These are phyloP conservation scores for Dendrophyllia cribrosa DNA, from an alignment of 64 coral and sea anemone genomes.

Conservation along the genomic window DNA sequence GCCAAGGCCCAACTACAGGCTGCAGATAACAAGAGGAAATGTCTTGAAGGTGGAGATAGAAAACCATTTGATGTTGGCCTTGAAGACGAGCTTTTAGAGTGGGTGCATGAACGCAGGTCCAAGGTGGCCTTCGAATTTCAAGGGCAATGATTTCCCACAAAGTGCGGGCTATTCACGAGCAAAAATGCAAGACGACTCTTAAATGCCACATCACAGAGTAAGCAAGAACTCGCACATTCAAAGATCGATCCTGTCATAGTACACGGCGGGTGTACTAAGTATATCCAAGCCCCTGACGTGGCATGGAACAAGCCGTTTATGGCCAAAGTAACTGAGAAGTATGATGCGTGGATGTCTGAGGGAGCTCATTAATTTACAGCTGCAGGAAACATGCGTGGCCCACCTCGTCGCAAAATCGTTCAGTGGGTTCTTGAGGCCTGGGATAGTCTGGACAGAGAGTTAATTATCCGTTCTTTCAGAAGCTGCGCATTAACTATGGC, in stretches of 20 bases:
- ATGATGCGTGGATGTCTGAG: constrained; percentile 18
- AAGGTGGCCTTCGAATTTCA: constrained; percentile 66
- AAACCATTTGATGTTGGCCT: constrained; percentile 48
- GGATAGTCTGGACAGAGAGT: constrained; percentile 17
- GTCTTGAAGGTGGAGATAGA: constrained; percentile 57
- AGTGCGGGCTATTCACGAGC: constrained; percentile 57
- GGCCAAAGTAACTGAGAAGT: constrained; percentile 37
- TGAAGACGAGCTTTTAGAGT: constrained; percentile 51
- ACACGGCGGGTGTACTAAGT: constrained; percentile 24
- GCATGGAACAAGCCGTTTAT: constrained; percentile 33
- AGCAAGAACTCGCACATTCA: constrained; percentile 50
- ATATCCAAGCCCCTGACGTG: background rate
- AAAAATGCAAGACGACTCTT: constrained; percentile 64
- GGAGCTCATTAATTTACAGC: background rate
- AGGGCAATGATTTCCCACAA: constrained; percentile 54
- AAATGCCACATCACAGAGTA: constrained; percentile 50
- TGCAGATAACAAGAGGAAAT: constrained; percentile 62
- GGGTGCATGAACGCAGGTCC: constrained; percentile 58
- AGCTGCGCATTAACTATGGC: background rate
- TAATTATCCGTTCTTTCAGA: constrained; percentile 28
- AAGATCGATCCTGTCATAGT: constrained; percentile 54
- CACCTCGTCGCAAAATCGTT: background rate
- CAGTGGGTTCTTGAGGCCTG: constrained; percentile 3
- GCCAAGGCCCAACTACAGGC: constrained; percentile 32
- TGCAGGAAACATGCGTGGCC: constrained; percentile 30